These are phyloP conservation scores for Acanthurus leucopareius DNA, from an alignment of 2,797 vertebrate genomes.

Conservation along the genomic window DNA sequence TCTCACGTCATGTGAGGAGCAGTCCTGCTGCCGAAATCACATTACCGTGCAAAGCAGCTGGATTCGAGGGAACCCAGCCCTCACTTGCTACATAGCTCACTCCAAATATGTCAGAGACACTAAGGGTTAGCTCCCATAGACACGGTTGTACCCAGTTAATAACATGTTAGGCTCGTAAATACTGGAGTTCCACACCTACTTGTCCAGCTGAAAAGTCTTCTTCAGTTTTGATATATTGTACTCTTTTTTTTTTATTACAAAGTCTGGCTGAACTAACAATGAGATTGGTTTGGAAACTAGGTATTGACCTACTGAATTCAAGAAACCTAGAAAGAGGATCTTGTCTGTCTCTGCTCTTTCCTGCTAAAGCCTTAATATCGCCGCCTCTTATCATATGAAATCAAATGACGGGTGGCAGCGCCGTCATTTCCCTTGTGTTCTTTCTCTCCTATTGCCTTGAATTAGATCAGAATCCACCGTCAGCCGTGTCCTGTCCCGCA, in stretches of 20 bases:
- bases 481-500: conserved; percentile 57
- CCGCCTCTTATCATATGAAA: conserved; percentile 34
- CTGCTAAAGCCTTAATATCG: conserved; percentile 29
- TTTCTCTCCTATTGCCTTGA: conserved; percentile 40
- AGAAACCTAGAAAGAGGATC: conserved; percentile 12
- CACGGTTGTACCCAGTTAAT: not conserved
- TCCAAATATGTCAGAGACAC: too few relatives aligned
- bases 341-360: conserved; percentile 1
- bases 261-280: not conserved
- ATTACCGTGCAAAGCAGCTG: too few relatives aligned
- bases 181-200: not conserved
- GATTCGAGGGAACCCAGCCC: too few relatives aligned
- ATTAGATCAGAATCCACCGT: conserved; percentile 75
- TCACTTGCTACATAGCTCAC: too few relatives aligned
- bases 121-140: too few relatives aligned
- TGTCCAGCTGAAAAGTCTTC: not conserved
- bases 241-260: not conserved
- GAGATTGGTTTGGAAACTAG: not conserved
- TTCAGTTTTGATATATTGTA: not conserved
- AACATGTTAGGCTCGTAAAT: not conserved
- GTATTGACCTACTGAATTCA: conserved; percentile 12
- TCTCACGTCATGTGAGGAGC: too few relatives aligned
- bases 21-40: too few relatives aligned
- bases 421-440: conserved; percentile 56
- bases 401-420: conserved; percentile 51